These are phyloP conservation scores for Centropus unirufus DNA, from an alignment of 2,113 vertebrate genomes.

Conservation along the genomic window DNA sequence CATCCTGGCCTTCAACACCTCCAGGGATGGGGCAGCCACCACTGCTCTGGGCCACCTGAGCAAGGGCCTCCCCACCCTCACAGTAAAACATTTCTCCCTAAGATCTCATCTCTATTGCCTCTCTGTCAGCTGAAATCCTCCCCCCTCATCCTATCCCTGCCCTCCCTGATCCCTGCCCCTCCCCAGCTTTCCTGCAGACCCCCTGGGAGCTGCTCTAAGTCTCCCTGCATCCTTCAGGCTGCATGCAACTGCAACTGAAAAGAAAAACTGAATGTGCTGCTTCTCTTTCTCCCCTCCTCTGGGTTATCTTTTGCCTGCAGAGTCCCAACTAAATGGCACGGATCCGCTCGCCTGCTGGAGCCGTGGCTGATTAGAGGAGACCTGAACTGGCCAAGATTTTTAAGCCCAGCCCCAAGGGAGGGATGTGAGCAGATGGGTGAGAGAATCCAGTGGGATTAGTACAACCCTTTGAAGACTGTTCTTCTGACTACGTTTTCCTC, in stretches of 20 bases:
- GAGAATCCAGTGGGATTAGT: constrained; percentile 61
- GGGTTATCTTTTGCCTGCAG: constrained; percentile 18
- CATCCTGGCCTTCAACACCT: no score
- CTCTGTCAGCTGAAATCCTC: no score
- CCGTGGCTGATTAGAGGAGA: constrained; percentile 40
- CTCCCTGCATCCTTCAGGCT: no score
- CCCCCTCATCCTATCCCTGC: no score
- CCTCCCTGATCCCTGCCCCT: no score
- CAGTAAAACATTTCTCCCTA: no score
- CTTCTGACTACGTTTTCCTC: constrained; percentile 29
- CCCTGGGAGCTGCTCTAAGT: no score
- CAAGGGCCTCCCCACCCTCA: no score
- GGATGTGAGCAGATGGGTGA: constrained; percentile 44
- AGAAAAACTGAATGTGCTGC: background rate
- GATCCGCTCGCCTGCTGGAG: constrained; percentile 43
- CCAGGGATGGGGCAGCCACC: no score
- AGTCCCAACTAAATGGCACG: constrained; percentile 11
- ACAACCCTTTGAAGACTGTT: constrained; percentile 51
- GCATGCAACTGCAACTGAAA: background rate
- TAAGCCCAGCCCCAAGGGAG: constrained; percentile 26
- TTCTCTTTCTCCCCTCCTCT: background rate
- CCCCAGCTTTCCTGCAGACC: no score
- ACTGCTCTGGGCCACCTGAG: no score
- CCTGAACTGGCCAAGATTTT: constrained; percentile 45
- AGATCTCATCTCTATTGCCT: no score